Conservation (phyloP, 2,888 invertebrate species). For the Coelinius sp. region DNA sequence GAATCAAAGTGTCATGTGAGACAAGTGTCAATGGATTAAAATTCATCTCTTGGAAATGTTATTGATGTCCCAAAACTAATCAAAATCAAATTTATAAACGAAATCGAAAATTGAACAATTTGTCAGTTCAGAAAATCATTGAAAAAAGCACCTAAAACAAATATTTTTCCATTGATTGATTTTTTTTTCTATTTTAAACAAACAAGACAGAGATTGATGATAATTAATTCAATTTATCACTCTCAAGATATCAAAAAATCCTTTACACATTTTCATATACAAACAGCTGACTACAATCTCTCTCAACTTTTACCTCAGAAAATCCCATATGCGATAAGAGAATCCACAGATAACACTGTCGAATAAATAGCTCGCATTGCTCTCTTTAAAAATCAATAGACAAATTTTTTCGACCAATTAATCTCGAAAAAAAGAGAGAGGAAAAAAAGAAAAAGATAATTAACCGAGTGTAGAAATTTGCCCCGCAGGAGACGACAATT, state of each 20-base stretch:
- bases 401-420: not conserved
- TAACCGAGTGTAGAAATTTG: not conserved
- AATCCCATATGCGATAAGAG: not conserved
- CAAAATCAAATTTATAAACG: not conserved
- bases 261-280: not conserved
- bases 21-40: conserved; percentile 17
- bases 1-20: not conserved
- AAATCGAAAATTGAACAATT: not conserved
- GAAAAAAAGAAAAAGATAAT: not conserved
- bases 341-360: not conserved
- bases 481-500: not conserved
- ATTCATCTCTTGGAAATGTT: too few species aligned
- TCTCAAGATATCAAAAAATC: not conserved
- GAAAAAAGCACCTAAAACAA: too few species aligned
- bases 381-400: not conserved
- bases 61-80: not conserved
- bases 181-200: too few species aligned
- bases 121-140: too few species aligned
- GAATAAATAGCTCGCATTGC: not conserved
- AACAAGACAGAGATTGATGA: too few species aligned
- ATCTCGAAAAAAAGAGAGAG: not conserved
- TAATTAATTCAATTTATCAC: not conserved
- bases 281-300: conserved; percentile 11
- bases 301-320: not conserved
- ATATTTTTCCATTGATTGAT: too few species aligned